Conservation (phyloP, 2,888 invertebrate genomes). For the Plebejus melissa region DNA sequence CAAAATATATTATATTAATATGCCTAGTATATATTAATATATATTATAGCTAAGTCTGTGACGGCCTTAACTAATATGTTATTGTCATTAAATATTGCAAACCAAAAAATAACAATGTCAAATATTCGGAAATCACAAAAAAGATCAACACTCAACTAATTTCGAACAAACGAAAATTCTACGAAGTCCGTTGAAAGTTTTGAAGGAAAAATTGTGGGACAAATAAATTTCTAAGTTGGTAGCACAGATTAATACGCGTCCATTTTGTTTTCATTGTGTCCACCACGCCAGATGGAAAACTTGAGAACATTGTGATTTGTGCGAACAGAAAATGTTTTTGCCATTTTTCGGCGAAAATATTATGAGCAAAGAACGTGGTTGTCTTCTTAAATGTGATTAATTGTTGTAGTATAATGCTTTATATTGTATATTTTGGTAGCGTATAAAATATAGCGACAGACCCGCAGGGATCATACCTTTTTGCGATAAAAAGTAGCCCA, state of each 20-base stretch:
- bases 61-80: neutral
- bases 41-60: too few species aligned
- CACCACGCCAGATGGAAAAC: neutral
- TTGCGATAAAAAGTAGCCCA: too few species aligned
- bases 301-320: conserved; percentile 13
- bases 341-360: neutral
- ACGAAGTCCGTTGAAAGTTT: too few species aligned
- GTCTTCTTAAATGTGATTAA: neutral
- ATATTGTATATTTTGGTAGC: neutral
- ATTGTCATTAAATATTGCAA: neutral
- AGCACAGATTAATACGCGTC: conserved; percentile 4
- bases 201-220: neutral
- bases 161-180: neutral
- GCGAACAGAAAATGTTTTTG: conserved; percentile 11
- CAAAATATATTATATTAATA: too few species aligned
- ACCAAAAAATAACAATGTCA: neutral
- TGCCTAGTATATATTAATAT: too few species aligned
- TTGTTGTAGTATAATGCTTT: neutral
- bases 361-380: neutral
- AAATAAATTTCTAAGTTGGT: neutral
- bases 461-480: too few species aligned
- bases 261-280: conserved; percentile 23
- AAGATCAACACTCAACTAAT: neutral
- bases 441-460: too few species aligned
- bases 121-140: neutral